Percentiles rank a stretch among this genome's conserved stretches.
Evolutionary conservation across 2,797 vertebrate genomes (phyloP).

Genomic region (Pseudocheirus occidentalis): DNA sequence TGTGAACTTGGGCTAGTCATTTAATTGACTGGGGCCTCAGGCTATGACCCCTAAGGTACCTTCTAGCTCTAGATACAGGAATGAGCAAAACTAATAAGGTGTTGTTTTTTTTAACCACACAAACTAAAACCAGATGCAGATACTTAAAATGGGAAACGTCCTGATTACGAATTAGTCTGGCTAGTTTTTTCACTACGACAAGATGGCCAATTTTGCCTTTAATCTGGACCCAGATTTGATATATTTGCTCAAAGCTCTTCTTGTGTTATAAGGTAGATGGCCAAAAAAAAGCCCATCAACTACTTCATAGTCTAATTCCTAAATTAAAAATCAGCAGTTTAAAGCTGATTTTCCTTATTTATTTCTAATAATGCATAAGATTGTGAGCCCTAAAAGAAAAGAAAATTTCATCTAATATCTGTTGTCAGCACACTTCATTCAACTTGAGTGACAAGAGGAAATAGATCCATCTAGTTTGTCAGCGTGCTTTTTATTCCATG

Average conservation of each 20-base stretch:
- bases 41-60: neutral
- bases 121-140: neutral
- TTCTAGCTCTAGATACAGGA: neutral
- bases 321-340: neutral
- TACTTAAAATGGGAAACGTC: neutral
- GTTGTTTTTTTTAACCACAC: neutral
- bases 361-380: neutral
- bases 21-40: neutral
- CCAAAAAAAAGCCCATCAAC: neutral
- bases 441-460: neutral
- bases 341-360: neutral
- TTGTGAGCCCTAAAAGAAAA: neutral
- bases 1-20: neutral
- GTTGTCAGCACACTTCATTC: neutral
- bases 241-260: neutral
- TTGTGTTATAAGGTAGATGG: neutral
- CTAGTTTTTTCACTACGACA: neutral
- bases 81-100: neutral
- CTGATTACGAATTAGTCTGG: rapidly evolving
- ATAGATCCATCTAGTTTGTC: neutral
- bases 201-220: neutral
- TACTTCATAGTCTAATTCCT: neutral
- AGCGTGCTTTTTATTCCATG: neutral
- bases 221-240: rapidly evolving
- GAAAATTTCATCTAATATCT: neutral